Percentiles rank a stretch among this genome's conserved stretches.
Conservation (phyloP, 2,113 vertebrate genomes). For the Scophthalmus maximus region DNA sequence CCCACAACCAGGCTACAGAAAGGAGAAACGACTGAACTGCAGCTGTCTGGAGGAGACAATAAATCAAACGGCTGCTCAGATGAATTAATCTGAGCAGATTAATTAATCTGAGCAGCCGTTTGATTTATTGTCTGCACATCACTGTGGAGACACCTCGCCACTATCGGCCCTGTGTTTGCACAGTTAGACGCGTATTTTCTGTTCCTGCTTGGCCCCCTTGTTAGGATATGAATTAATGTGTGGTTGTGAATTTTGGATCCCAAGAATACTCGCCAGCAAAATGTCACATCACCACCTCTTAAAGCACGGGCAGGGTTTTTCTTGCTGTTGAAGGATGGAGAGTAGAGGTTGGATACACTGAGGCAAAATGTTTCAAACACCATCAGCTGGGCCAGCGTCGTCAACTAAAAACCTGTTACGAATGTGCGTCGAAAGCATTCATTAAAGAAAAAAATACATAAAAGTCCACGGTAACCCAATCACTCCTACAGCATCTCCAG, state of each 20-base stretch:
- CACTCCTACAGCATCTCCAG: constrained; percentile 32
- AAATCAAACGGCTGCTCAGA: constrained; percentile 20
- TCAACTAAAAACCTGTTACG: constrained; percentile 33
- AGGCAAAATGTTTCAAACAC: constrained; percentile 24
- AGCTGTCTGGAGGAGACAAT: constrained; percentile 32
- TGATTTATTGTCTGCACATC: constrained; percentile 26
- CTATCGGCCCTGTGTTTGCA: constrained; percentile 44
- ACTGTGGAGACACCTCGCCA: constrained; percentile 10
- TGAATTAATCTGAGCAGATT: constrained; percentile 42
- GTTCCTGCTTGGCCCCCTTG: constrained; percentile 21
- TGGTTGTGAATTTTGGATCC: constrained; percentile 12
- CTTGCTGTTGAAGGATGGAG: constrained; percentile 18
- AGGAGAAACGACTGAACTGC: constrained; percentile 53
- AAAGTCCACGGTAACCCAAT: constrained; percentile 35
- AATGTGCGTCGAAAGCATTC: constrained; percentile 58
- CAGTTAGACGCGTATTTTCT: constrained; percentile 59
- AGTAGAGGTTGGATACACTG: background rate
- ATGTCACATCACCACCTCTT: constrained; percentile 13
- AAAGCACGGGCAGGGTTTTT: background rate
- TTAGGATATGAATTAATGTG: constrained; percentile 16
- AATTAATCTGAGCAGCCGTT: constrained; percentile 18
- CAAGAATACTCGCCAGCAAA: constrained; percentile 14
- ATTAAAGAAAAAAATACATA: constrained; percentile 43
- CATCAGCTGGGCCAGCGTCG: constrained; percentile 4
- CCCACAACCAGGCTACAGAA: constrained; percentile 39